These are phyloP conservation scores for Catharus ustulatus DNA, from an alignment of 2,797 vertebrate genomes.

Conservation along the genomic window DNA sequence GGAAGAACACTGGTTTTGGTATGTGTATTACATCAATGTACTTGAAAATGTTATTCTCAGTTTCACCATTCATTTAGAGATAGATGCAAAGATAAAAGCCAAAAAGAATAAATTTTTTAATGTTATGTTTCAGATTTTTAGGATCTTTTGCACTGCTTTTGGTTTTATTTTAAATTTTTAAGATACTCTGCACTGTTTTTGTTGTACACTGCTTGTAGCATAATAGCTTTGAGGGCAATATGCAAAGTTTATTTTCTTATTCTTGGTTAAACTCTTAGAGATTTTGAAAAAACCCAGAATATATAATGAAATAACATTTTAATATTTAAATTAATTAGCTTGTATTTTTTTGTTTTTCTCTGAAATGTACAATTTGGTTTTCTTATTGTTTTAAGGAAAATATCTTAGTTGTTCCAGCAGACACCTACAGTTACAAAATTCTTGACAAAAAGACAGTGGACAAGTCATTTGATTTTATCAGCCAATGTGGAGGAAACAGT, in stretches of 20 bases:
- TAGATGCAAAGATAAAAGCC: background rate
- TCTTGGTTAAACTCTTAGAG: background rate
- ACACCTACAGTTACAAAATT: conserved; percentile 82
- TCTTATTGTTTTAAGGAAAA: conserved; percentile 82
- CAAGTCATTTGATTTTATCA: conserved; percentile 87
- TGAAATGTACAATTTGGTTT: conserved; percentile 42
- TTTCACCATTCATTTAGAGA: background rate
- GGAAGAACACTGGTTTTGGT: conserved; percentile 86
- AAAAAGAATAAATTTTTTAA: background rate
- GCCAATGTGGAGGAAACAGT: conserved; percentile 85
- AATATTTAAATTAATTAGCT: background rate
- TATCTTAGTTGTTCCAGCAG: conserved; percentile 85
- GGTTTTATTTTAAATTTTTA: background rate
- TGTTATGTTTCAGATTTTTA: background rate
- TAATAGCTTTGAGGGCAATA: background rate
- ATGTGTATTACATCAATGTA: conserved; percentile 21
- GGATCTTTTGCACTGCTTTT: background rate
- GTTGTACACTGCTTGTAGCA: background rate
- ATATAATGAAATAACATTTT: background rate
- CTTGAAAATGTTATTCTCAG: background rate
- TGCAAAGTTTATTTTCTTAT: background rate
- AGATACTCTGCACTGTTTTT: background rate
- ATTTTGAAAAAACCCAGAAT: background rate
- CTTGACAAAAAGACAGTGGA: conserved; percentile 84
- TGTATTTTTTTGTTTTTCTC: conserved; percentile 2